Evolutionary conservation across 1,140 invertebrate genomes (phyloP).

Genomic region (Globodera ellingtonae): DNA sequence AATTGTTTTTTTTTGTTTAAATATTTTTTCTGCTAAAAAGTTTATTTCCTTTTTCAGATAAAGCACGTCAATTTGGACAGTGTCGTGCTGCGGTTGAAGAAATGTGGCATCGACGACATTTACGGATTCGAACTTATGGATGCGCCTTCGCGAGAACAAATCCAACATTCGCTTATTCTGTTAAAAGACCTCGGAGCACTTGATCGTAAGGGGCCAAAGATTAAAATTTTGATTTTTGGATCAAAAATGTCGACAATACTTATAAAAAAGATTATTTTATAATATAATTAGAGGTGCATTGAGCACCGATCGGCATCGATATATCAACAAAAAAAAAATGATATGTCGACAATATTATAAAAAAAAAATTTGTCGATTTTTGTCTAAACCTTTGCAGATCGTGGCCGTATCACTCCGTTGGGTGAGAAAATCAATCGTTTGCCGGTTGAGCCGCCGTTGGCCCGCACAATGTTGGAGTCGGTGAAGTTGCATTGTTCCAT

Average conservation of each 20-base stretch:
- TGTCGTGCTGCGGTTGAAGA: conserved; percentile 75
- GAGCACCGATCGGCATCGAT: conserved; percentile 77
- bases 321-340: background rate
- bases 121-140: conserved; percentile 71
- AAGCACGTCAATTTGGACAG: conserved; percentile 6
- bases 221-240: conserved; percentile 73
- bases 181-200: conserved; percentile 53
- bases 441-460: conserved; percentile 96
- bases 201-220: conserved; percentile 70
- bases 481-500: conserved; percentile 96
- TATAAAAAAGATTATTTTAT: no score
- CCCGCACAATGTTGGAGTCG: conserved; percentile 78
- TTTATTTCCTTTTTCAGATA: conserved; percentile 75
- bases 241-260: conserved; percentile 77
- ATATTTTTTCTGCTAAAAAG: background rate
- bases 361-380: no score
- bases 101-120: conserved; percentile 96
- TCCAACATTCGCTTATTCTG: conserved; percentile 63
- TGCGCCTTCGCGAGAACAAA: conserved; percentile 95
- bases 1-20: no score
- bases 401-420: conserved; percentile 85
- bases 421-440: conserved; percentile 99
- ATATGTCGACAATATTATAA: no score
- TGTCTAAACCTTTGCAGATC: background rate
- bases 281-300: conserved; percentile 69